Base-by-base conservation (phyloP, 2,888 invertebrate species). In the Octodonta nipae region DNA sequence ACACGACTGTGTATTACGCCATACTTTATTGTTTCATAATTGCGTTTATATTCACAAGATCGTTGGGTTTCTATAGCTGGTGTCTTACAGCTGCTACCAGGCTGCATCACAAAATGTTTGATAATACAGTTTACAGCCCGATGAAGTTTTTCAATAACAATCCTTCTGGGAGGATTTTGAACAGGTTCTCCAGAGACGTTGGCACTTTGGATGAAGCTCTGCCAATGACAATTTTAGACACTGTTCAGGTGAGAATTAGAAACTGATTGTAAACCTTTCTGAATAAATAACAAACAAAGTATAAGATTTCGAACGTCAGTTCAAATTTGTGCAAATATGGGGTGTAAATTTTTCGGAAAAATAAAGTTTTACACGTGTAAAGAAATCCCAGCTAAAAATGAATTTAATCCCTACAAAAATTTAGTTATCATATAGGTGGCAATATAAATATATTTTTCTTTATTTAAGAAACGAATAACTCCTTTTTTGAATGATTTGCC, bases 131-230 rank as follows among this genome's bases (percentile, higher is more conserved):
- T 7, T 60, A 70, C 20, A 70, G 75, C 1, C 72, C 74, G 0
- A 73, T 79, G 63, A 57, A 63, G 33, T 82, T 82, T 54, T 82
- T 81, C 55, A 77, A 78, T 46, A 67, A 63, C 1, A 80, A 80
- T 52, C 71, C 77, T 1, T 67, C 70, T 2, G 72, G 72, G 2
- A 61, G 70, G 25, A 71, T 81, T 38, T 58, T 81, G 25, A 80
- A 80, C 56, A 61, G 81, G 30, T 80, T 81, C 55, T 73, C 79
- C 2, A 80, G 79, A 52, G 81, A 81, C 52, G 70, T 78, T 54
- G 78, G 70, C 2, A 57, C 67, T 0, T 63, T 71, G 13, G 72
- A 72, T 47, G 71, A 71, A 46, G 36, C 62, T 4, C 46, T 72
- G 24, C 69, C 71, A 0, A 47, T 51, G 13, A 64, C 66, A 1